These are phyloP conservation scores for Urechis unicinctus DNA, from an alignment of 2,888 invertebrate species.

Conservation along the genomic window DNA sequence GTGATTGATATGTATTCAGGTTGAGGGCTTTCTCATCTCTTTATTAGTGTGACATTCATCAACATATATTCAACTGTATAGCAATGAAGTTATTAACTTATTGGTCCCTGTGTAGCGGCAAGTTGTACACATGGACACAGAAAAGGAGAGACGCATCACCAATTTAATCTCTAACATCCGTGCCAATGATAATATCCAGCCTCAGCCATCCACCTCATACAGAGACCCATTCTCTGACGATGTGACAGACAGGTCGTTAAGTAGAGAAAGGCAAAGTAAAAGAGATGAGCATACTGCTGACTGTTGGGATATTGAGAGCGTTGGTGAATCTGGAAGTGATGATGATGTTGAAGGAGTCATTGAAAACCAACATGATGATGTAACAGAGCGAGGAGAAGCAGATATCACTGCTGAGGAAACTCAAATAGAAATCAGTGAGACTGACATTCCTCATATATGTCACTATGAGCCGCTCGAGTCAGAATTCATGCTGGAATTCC, in stretches of 20 bases:
- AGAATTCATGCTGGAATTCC: constrained; percentile 12
- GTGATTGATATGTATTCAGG: too few relatives aligned
- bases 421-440: neutral
- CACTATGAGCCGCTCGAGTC: constrained; percentile 6
- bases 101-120: constrained; percentile 31
- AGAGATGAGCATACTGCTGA: neutral
- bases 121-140: constrained; percentile 26
- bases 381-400: neutral
- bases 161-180: constrained; percentile 29
- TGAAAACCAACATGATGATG: neutral
- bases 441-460: neutral
- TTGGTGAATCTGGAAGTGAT: neutral
- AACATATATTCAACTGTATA: neutral
- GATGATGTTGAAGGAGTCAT: neutral
- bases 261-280: neutral
- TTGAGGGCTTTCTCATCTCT: neutral
- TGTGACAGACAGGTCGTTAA: too few relatives aligned
- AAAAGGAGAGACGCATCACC: constrained; percentile 26
- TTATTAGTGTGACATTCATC: neutral
- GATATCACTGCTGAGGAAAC: neutral
- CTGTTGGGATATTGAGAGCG: constrained; percentile 3
- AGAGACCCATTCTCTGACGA: too few relatives aligned
- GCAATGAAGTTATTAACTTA: too few relatives aligned
- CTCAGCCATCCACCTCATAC: neutral
- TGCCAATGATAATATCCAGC: constrained; percentile 15